Percentiles rank a stretch among this genome's conserved stretches.
Evolutionary conservation across 1,140 invertebrate genomes (phyloP).

Genomic region (Cyphomyrmex costatus): DNA sequence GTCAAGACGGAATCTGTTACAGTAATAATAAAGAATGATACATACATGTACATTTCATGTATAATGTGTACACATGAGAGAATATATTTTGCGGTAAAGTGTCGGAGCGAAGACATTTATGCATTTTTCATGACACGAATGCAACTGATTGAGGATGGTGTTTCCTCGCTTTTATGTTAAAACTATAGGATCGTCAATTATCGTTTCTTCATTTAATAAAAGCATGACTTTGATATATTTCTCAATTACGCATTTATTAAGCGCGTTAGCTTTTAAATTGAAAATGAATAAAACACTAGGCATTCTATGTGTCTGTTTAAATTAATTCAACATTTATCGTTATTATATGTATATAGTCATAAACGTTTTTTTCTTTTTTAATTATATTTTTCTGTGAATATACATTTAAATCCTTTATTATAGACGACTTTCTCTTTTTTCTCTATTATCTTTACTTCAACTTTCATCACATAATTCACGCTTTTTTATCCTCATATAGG

Average conservation of each 20-base stretch:
- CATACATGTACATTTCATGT: background rate
- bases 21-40: constrained; percentile 45
- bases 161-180: constrained; percentile 20
- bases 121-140: constrained; percentile 56
- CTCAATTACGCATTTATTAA: constrained; percentile 34
- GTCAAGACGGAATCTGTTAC: background rate
- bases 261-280: constrained; percentile 10
- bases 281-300: background rate
- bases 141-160: constrained; percentile 8
- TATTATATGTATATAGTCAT: background rate
- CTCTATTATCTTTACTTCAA: background rate
- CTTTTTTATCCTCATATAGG: background rate
- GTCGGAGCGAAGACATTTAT: constrained; percentile 18
- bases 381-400: background rate
- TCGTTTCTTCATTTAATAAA: background rate
- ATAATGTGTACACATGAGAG: constrained; percentile 32
- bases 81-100: constrained; percentile 38
- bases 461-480: constrained; percentile 12
- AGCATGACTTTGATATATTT: constrained; percentile 7
- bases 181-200: background rate
- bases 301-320: constrained; percentile 25
- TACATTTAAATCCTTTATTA: background rate
- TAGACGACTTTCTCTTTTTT: background rate
- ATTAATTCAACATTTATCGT: constrained; percentile 35
- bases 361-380: constrained; percentile 7